Percentiles rank a stretch among this genome's conserved stretches.
Evolutionary conservation across 2,888 invertebrate species (phyloP).

Genomic region (Hirtodrosophila cameraria): DNA sequence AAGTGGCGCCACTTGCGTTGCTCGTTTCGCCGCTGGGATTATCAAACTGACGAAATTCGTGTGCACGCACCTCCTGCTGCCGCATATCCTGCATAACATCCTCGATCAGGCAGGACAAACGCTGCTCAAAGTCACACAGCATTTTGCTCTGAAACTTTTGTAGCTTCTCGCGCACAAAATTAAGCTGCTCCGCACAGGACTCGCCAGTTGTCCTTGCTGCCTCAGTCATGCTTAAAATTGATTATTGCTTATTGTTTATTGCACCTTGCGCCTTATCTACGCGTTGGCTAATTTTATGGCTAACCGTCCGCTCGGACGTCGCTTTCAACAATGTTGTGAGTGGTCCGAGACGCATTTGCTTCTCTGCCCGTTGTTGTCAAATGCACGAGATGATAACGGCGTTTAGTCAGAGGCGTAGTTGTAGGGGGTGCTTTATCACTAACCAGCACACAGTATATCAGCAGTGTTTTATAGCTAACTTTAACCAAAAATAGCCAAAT

Average conservation of each 20-base stretch:
- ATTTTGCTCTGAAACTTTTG: constrained; percentile 73
- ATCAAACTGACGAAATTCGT: constrained; percentile 80
- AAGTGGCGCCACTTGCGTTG: constrained; percentile 36
- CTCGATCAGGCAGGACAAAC: constrained; percentile 80
- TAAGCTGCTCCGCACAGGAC: constrained; percentile 39
- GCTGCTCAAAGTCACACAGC: constrained; percentile 78
- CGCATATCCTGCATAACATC: constrained; percentile 81
- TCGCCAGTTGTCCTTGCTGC: constrained; percentile 9
- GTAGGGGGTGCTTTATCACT: not conserved
- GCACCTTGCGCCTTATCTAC: not conserved
- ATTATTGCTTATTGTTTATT: not conserved
- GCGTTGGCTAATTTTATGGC: not conserved
- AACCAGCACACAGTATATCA: no score
- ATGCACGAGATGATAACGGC: constrained; percentile 48
- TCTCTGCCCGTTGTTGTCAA: constrained; percentile 28
- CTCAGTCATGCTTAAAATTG: constrained; percentile 34
- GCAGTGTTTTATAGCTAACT: no score
- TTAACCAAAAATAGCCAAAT: no score
- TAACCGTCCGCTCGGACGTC: constrained; percentile 38
- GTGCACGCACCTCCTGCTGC: constrained; percentile 74
- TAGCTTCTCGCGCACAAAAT: constrained; percentile 69
- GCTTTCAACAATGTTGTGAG: constrained; percentile 44
- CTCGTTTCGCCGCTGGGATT: constrained; percentile 3
- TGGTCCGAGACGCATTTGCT: constrained; percentile 13
- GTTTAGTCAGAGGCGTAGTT: constrained; percentile 22